Evolutionary conservation across 2,888 invertebrate genomes (phyloP), one percentile per base, ranked within the genome.

Genomic region (Lutraria lutraria): DNA sequence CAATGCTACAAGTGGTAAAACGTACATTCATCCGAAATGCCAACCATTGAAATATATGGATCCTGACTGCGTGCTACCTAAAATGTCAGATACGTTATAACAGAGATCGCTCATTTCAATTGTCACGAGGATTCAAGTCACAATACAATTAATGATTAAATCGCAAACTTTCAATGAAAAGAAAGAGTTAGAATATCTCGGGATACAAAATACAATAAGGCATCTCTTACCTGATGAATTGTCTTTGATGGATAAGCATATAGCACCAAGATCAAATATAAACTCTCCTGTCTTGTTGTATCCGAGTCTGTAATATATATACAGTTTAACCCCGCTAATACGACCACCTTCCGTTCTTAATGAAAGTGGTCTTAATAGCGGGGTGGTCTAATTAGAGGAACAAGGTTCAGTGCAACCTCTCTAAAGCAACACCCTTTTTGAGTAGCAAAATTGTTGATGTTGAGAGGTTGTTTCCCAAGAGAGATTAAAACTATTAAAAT

Each of bases 251-350:
- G 90, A 87, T 63, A 92, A 63, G 84, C 88, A 88, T 86, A 92
- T 92, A 29, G 88, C 88, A 85, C 92, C 88, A 43, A 92, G 85
- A 88, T 92, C 92, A 54, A 92, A 92, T 19, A 90, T 56, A 81
- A 92, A 92, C 54, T 90, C 89, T 19, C 92, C 92, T 52, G 63
- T 72, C 76, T 92, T 92, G 34, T 88, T 91, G 72, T 92, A 92
- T 8, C 92, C 92, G 25, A 92, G 87, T 19, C 92, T 92, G 85
- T 43, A 88, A 92, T 68, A 21, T 29, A 56, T 68, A 25, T 13
- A 56, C 56, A 68, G 43, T 43, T 4, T 4, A 43, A 43, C 8
- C 8, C 43, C 43, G 43, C 43, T 4, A 43, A 4, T 43, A 43
- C 8, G 43, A 43, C 43, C 43, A 43, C 43, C 43, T 43, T 43